These are phyloP conservation scores for Propithecus deckenii DNA, from an alignment of 2,797 vertebrate genomes.

Conservation along the genomic window DNA sequence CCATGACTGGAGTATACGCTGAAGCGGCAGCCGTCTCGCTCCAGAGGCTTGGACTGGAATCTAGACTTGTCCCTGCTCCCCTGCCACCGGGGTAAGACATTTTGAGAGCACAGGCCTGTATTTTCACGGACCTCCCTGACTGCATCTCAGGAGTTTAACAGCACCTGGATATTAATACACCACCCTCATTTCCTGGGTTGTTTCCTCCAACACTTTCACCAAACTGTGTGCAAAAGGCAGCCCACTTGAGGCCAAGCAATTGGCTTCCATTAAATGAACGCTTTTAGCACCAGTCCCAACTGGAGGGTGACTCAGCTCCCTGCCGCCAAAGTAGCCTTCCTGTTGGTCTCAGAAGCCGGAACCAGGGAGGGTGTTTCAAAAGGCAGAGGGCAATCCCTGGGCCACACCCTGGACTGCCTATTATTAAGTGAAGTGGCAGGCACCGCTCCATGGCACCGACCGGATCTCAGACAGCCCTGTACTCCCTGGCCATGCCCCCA, in stretches of 20 bases:
- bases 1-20: neutral
- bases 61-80: neutral
- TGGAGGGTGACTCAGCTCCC: conserved; percentile 31
- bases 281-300: conserved; percentile 44
- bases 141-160: neutral
- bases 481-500: neutral
- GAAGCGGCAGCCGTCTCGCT: neutral
- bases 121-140: neutral
- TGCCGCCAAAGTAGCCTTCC: neutral
- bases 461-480: neutral
- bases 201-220: neutral
- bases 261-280: conserved; percentile 45
- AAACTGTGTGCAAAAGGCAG: neutral
- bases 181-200: neutral
- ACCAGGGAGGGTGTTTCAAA: conserved; percentile 31
- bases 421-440: neutral
- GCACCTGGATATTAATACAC: neutral
- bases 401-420: neutral
- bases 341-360: conserved; percentile 42
- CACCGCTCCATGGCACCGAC: neutral
- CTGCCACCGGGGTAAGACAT: neutral
- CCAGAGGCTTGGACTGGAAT: neutral
- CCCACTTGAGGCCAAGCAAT: neutral
- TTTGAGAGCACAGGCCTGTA: neutral
- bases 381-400: conserved; percentile 37